phyloP scores from a whole-genome alignment of 2,888 invertebrate genomes.

The Glyphotaelius pellucidus region DNA sequence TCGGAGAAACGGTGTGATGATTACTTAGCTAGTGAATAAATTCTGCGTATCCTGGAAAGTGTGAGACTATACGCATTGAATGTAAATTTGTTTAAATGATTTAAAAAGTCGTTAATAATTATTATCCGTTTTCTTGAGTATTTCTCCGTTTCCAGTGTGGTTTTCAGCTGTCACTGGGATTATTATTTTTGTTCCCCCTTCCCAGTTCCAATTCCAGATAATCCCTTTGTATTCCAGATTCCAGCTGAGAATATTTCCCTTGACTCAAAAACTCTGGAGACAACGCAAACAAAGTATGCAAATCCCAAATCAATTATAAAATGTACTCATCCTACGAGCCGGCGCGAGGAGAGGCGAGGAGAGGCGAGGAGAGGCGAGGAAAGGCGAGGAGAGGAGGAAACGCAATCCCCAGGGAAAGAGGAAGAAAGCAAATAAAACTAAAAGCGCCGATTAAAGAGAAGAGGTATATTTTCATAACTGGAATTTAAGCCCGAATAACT shows the following conservation, averaged over 20 bases:
- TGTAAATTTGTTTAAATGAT: not conserved
- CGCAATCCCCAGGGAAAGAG: conserved; percentile 8
- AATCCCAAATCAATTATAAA: conserved; percentile 65
- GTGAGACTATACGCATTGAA: not conserved
- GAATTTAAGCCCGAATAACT: conserved; percentile 49
- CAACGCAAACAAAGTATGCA: conserved; percentile 64
- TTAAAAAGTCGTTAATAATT: not conserved
- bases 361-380: not conserved
- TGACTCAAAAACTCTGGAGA: conserved; percentile 52
- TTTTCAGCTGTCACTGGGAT: conserved; percentile 44
- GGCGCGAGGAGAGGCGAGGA: not conserved
- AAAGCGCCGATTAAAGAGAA: conserved; percentile 42
- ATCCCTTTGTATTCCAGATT: conserved; percentile 44
- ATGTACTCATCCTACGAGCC: conserved; percentile 60
- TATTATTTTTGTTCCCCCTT: conserved; percentile 30
- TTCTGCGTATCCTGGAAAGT: not conserved
- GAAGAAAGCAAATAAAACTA: conserved; percentile 46
- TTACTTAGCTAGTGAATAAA: not conserved
- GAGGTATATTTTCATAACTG: conserved; percentile 59
- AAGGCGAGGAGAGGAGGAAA: conserved; percentile 3
- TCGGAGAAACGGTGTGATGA: not conserved
- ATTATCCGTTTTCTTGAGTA: not conserved
- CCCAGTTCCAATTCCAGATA: conserved; percentile 21
- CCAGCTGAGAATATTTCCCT: conserved; percentile 56
- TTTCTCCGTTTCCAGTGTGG: conserved; percentile 34